Percentiles rank a stretch among this genome's conserved stretches.
Conservation (phyloP, 2,888 invertebrate species). For the Hofmannophila pseudospretella region DNA sequence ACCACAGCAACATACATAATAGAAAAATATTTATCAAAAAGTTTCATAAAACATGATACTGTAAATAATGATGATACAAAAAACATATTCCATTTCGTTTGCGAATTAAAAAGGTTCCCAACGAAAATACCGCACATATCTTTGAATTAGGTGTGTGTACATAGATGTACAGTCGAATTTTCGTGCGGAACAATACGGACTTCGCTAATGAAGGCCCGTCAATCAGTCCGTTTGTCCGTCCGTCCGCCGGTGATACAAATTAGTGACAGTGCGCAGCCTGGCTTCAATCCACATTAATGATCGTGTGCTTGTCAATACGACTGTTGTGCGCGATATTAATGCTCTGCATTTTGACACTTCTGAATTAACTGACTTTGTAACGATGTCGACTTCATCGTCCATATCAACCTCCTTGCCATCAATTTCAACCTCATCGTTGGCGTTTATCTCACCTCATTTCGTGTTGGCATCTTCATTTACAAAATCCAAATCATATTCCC, state of each 20-base stretch:
- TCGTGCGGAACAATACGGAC: conserved; percentile 5
- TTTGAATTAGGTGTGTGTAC: no score
- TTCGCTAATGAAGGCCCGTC: conserved; percentile 63
- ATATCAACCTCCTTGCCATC: no score
- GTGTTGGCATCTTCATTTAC: no score
- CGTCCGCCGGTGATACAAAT: conserved; percentile 50
- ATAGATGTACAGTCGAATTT: background rate
- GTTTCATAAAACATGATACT: no score
- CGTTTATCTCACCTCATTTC: no score
- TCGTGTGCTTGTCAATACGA: conserved; percentile 32
- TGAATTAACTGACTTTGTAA: no score
- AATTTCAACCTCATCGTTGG: no score
- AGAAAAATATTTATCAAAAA: no score
- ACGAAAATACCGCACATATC: background rate
- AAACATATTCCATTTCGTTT: background rate
- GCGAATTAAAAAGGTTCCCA: background rate
- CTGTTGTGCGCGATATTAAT: conserved; percentile 1
- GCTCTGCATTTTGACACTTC: background rate
- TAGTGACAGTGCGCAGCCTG: conserved; percentile 45
- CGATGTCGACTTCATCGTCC: no score
- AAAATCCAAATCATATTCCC: no score
- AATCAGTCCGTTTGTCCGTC: conserved; percentile 60
- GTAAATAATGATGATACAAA: no score
- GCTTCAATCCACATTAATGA: conserved; percentile 47
- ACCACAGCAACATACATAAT: no score